phyloP scores from a whole-genome alignment of 2,888 invertebrate species.

The Ochropleura leucogaster region DNA sequence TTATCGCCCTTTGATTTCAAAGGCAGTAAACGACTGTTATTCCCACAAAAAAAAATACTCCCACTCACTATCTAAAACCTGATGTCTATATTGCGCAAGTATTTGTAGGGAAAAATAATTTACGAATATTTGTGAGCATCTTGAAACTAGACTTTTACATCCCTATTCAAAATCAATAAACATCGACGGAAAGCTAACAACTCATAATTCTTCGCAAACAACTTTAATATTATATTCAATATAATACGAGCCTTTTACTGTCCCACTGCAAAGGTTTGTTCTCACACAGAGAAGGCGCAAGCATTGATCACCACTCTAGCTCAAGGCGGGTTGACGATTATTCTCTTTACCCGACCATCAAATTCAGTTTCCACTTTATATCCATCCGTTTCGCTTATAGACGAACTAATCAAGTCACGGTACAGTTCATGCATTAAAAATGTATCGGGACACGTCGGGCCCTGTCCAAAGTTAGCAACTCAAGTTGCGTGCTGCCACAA shows the following conservation, averaged over 20 bases:
- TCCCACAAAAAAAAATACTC: background rate
- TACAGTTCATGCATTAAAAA: slow-evolving; percentile 70
- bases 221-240: no score
- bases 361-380: slow-evolving; percentile 22
- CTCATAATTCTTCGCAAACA: no score
- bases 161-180: background rate
- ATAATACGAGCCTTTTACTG: no score
- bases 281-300: no score
- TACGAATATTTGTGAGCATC: no score
- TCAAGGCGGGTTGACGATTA: no score
- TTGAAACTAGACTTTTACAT: background rate
- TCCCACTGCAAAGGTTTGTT: no score
- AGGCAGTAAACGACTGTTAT: no score
- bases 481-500: slow-evolving; percentile 72
- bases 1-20: background rate
- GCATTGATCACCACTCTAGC: no score
- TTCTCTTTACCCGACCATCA: background rate
- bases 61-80: background rate
- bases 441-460: slow-evolving; percentile 68
- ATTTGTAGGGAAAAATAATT: background rate
- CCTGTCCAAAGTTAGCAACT: slow-evolving; percentile 65
- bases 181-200: background rate
- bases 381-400: slow-evolving; percentile 31
- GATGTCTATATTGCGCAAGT: background rate
- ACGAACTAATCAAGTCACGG: slow-evolving; percentile 62